Evolutionary conservation across 2,113 vertebrate species (phyloP).

Genomic region (Laterallus jamaicensis): DNA sequence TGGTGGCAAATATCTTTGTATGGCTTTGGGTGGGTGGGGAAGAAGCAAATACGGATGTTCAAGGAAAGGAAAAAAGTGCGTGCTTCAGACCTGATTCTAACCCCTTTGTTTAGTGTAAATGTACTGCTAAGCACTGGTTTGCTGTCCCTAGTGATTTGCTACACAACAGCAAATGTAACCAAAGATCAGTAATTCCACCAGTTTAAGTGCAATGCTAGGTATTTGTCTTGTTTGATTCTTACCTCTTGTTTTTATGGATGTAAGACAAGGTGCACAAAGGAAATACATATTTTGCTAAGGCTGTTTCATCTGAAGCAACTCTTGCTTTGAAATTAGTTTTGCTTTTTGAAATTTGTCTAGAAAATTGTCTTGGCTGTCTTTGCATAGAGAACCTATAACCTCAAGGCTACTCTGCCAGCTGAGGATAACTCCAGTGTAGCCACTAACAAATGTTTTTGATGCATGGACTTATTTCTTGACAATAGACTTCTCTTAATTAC

Average conservation of each 20-base stretch:
- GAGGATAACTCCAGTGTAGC: neutral
- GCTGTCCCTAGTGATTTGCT: neutral
- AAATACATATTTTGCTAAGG: neutral
- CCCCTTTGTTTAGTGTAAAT: neutral
- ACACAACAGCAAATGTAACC: slow-evolving; percentile 48
- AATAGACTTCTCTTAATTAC: neutral
- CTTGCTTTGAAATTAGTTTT: slow-evolving; percentile 7
- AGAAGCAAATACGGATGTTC: neutral
- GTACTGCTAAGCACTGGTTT: neutral
- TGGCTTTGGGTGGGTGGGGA: neutral
- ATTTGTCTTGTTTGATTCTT: slow-evolving; percentile 35
- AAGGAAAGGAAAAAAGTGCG: neutral
- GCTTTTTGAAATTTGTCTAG: neutral
- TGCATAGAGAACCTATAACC: neutral
- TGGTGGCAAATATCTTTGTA: neutral
- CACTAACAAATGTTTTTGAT: neutral
- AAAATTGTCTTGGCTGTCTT: neutral
- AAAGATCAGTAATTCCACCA: slow-evolving; percentile 48
- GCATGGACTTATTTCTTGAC: neutral
- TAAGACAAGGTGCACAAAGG: neutral
- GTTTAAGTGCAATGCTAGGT: slow-evolving; percentile 11
- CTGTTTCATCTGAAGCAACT: slow-evolving; percentile 16
- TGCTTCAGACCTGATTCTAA: neutral
- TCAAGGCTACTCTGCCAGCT: neutral
- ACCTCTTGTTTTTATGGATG: neutral